Conservation (phyloP, 2,113 vertebrate genomes). For the Muscicapa adusta region DNA sequence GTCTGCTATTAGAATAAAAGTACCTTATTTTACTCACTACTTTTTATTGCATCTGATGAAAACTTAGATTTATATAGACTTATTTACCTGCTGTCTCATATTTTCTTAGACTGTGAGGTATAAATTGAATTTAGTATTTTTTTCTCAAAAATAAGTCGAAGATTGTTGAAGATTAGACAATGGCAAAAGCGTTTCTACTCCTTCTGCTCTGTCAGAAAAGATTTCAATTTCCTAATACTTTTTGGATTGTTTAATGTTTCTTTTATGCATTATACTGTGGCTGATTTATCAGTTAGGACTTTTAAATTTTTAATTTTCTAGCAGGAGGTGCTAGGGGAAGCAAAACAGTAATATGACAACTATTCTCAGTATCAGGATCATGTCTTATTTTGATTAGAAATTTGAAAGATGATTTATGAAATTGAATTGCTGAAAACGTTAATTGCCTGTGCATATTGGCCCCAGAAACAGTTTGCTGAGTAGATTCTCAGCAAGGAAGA, state of each 20-base stretch:
- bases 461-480: not conserved
- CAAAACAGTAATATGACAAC: not conserved
- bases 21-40: not conserved
- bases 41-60: slow-evolving; percentile 38
- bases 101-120: not conserved
- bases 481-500: not conserved
- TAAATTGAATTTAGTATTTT: slow-evolving; percentile 22
- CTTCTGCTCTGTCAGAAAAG: not conserved
- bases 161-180: not conserved
- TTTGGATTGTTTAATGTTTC: not conserved
- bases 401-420: not conserved
- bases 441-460: not conserved
- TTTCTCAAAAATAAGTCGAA: slow-evolving; percentile 7
- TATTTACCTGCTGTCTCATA: slow-evolving; percentile 40
- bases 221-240: not conserved
- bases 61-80: not conserved
- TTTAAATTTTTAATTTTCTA: not conserved
- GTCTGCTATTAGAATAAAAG: not conserved
- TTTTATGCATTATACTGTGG: not conserved
- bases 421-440: not conserved
- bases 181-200: slow-evolving; percentile 2
- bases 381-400: not conserved
- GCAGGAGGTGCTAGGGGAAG: not conserved
- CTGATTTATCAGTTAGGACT: not conserved
- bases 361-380: not conserved